phyloP scores from a whole-genome alignment of 37 sponge, comb jelly and placozoan genomes.

The Diacarnus erythraeanus region DNA sequence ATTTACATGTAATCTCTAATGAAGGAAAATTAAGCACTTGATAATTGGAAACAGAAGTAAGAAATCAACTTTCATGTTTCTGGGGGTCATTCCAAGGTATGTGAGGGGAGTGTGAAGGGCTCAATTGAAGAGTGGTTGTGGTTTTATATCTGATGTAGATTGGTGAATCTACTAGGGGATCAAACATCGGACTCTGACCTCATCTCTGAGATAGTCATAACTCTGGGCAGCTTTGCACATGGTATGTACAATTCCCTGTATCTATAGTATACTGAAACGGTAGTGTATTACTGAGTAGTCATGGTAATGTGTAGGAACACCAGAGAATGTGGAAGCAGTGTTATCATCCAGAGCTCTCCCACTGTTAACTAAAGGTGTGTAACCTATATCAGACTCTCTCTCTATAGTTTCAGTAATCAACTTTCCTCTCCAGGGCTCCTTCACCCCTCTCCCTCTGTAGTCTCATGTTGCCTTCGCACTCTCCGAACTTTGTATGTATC shows the following conservation, averaged over 20 bases:
- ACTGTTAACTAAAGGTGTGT: slow-evolving; percentile 22
- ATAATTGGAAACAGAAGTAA: slow-evolving; percentile 53
- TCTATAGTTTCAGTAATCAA: background rate
- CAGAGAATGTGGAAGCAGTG: slow-evolving; percentile 28
- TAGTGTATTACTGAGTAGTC: no score
- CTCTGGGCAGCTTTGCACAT: slow-evolving; percentile 54
- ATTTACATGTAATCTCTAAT: background rate
- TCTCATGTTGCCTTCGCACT: slow-evolving; percentile 42
- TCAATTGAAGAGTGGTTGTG: no score
- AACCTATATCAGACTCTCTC: background rate
- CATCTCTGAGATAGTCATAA: slow-evolving; percentile 30
- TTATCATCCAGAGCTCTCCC: slow-evolving; percentile 27
- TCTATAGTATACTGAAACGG: background rate
- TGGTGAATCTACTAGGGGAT: slow-evolving; percentile 30
- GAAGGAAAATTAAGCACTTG: slow-evolving; percentile 44
- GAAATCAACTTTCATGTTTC: slow-evolving; percentile 22
- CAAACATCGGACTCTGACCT: slow-evolving; percentile 15
- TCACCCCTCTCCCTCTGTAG: slow-evolving; percentile 5
- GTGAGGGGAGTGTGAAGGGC: no score
- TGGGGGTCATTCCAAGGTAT: slow-evolving; percentile 47
- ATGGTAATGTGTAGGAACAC: slow-evolving; percentile 35
- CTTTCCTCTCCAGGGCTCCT: slow-evolving; percentile 21
- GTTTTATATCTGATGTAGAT: no score
- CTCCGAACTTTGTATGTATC: slow-evolving; percentile 54
- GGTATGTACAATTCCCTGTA: no score